Conservation (phyloP, 2,888 invertebrate species). For the Trypoxylon attenuatum region DNA sequence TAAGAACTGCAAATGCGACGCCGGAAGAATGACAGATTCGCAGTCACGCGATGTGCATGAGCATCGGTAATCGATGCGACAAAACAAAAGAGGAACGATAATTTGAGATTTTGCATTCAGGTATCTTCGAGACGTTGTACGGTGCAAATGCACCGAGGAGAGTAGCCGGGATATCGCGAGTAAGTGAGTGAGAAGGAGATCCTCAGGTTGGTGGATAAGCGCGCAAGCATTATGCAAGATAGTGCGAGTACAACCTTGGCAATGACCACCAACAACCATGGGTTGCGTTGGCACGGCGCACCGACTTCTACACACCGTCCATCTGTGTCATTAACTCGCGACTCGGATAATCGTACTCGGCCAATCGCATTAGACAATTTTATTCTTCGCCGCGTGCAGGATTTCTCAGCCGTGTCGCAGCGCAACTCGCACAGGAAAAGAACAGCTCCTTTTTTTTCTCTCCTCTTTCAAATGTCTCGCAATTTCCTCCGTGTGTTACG, state of each 20-base stretch:
- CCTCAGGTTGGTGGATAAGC: neutral
- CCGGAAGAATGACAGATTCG: too few relatives aligned
- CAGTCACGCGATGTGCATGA: too few relatives aligned
- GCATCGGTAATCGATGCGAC: too few relatives aligned
- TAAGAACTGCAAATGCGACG: too few relatives aligned
- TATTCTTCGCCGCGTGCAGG: too few relatives aligned
- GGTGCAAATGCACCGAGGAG: neutral
- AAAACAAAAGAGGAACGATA: too few relatives aligned
- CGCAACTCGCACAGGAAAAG: neutral
- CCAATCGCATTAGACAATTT: neutral
- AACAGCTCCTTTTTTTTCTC: neutral
- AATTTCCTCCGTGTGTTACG: neutral
- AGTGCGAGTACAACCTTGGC: slow-evolving; percentile 39
- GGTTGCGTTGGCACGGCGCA: slow-evolving; percentile 11
- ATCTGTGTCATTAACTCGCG: slow-evolving; percentile 31
- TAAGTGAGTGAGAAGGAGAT: neutral
- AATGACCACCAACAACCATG: slow-evolving; percentile 45
- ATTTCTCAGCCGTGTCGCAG: neutral
- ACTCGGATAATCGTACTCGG: slow-evolving; percentile 15
- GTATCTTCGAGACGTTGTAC: neutral
- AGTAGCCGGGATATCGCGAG: neutral
- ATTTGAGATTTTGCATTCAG: too few relatives aligned
- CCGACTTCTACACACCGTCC: neutral
- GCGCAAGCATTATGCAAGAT: slow-evolving; percentile 44
- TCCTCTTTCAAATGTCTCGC: too few relatives aligned